Evolutionary conservation across 2,888 invertebrate species (phyloP), one percentile per base, ranked within the genome.

Genomic region (Archips crataeganus): DNA sequence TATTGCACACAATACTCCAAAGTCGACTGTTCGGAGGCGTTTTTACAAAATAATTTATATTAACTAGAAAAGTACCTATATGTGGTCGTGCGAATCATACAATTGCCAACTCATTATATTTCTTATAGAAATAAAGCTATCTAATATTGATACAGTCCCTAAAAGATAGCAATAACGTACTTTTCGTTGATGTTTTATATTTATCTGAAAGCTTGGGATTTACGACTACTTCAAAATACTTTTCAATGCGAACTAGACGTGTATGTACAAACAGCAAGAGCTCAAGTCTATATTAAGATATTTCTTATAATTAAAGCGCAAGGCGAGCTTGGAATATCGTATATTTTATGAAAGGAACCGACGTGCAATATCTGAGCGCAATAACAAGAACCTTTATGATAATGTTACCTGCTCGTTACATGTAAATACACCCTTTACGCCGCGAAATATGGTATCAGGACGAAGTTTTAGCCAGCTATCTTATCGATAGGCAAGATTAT

Each of bases 301-400:
- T 71, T 42, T 42, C 5, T 47, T 63, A 63, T 73, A 73, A 73
- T 73, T 73, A 73, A 47, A 73, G 63, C 39, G 39, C 59, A 49
- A 39, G 59, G 63, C 36, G 57, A 63, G 68, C 63, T 62, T 34
- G 13, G 59, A 36, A 59, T 67, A 60, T 69, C 69, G 51, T 42
- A 42, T 65, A 61, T 47, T 61, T 70, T 66, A 60, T 75, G 70
- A 70, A 71, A 71, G 68, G 59, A 63, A 61, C 71, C 59, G 68
- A 15, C 63, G 77, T 76, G 86, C 82, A 85, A 87, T 85, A 87
- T 87, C 85, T 81, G 80, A 76, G 82, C 81, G 81, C 84, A 85
- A 85, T 87, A 88, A 82, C 85, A 84, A 85, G 82, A 87, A 86
- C 87, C 85, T 87, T 87, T 89, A 88, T 84, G 87, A 84, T 88